Conservation (phyloP, 2,888 invertebrate genomes). For the Dasysyrphus albostriatus region DNA sequence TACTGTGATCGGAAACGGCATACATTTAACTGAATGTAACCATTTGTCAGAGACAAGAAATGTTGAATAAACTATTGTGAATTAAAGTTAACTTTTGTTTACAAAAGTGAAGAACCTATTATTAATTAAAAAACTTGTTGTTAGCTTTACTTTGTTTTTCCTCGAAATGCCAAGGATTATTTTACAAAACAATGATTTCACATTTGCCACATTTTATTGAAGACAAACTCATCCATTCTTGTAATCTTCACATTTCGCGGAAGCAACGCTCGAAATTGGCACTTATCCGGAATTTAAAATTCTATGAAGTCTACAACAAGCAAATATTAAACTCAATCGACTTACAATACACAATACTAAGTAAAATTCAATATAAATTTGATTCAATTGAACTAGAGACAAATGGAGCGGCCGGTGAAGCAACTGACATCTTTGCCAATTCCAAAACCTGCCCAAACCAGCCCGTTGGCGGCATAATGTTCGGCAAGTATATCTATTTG, state of each 20-base stretch:
- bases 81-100: slow-evolving; percentile 17
- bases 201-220: slow-evolving; percentile 57
- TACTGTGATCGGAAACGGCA: no score
- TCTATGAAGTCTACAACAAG: slow-evolving; percentile 80
- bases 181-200: slow-evolving; percentile 42
- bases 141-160: background rate
- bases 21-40: no score
- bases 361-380: slow-evolving; percentile 40
- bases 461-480: slow-evolving; percentile 55
- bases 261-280: slow-evolving; percentile 69
- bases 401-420: slow-evolving; percentile 18
- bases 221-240: slow-evolving; percentile 34
- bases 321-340: slow-evolving; percentile 78
- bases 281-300: slow-evolving; percentile 78
- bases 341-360: slow-evolving; percentile 62
- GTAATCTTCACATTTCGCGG: slow-evolving; percentile 38
- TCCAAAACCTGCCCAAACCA: slow-evolving; percentile 12
- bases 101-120: no score
- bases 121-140: background rate
- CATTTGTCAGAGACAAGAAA: no score
- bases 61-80: no score
- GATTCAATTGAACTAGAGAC: background rate
- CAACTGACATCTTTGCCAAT: slow-evolving; percentile 21
- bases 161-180: slow-evolving; percentile 25
- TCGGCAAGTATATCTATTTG: slow-evolving; percentile 81